Base-by-base conservation (phyloP, 2,113 vertebrate species). In the Speoplatyrhinus poulsoni region DNA sequence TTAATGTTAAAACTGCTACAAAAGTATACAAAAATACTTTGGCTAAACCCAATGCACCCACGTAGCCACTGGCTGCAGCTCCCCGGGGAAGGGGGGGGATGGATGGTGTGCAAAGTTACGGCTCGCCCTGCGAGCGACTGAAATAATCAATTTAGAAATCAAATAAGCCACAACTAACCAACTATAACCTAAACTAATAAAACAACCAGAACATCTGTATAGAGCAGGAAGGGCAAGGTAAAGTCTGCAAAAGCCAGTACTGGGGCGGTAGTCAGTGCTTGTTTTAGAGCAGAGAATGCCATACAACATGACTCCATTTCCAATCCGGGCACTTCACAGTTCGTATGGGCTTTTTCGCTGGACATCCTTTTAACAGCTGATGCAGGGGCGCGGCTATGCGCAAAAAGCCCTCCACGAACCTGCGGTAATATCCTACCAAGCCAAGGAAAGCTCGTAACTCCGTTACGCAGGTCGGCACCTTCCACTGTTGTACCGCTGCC, bases 401-500 rank as follows among this genome's bases (percentile, higher is more conserved):
- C 13, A 12, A 9, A 59, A 60, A 64, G 15, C 19, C 46, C 33
- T n/a, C 3, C 11, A 46, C 12, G 46, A 65, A 26, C 26, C 26
- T 26, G 26, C 26, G 26, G 26, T 26, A 26, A 26, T 26, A 26
- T 26, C 26, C 26, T 65, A 4, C 11, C 2, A n/a, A 41, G 9
- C 46, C 41, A 53, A 72, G 46, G 47, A 72, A 67, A 1, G 48
- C 41, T 1, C 12, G 9, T 5, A 66, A 46, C 12, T 73, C 9
- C 6, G 4, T 15, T 3, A 32, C 16, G 4, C 33, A 59, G 13
- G 12, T 5, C 2, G 33, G 56, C 1, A 26, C 36, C 12, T 8
- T 16, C 63, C 63, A 65, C 9, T 17, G 26, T 32, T 17, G 6
- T 1, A 67, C 56, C 1, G 32, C 33, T 2, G 3, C 32, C 13